Evolutionary conservation across 2,797 vertebrate species (phyloP), one percentile per base, ranked within the genome.

Genomic region (Falco novaeseelandiae): DNA sequence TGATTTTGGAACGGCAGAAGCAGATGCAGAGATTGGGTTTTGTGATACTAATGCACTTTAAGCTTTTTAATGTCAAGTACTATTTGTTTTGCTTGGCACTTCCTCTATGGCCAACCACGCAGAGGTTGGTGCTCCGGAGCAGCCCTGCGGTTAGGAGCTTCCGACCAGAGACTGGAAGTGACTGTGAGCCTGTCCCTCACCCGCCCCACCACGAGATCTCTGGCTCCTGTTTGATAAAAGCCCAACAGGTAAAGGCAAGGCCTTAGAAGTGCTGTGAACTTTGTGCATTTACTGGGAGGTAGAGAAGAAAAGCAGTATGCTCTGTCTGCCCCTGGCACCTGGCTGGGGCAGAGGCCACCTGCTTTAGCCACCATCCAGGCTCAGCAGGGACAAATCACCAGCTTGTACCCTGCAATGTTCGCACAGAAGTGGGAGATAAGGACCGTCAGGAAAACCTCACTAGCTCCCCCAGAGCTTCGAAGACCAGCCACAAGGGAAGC

Each of bases 61-160:
- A 94, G 90, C 42, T 65, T 66, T 95, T 87, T 67, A 95, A 97
- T 70, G 81, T 94, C 92, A 61, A 85, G 66, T 22, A 63, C 67
- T 77, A n/a, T 80, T 96, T 96, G 87, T 93, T 97, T 96, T 80
- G 46, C 78, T 94, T 90, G 88, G 96, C 93, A 49, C 54, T 78
- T 93, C 83, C 88, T 77, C 49, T n/a, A 20, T 0, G 1, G 77
- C 42, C 0, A 0, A 51, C 59, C 80, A 32, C 0, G 0, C 77
- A 59, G 30, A 40, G 82, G 61, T 58, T 58, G 61, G 55, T 59
- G 34, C 88, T 89, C 42, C 1, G 1, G 72, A 85, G 66, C 79
- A 57, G 89, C 51, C 30, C 55, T 62, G 89, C 0, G 6, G 83
- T 81, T 85, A 63, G 21, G 62, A 95, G 93, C 59, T 72, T 69